Conservation (phyloP, 2,113 vertebrate genomes). For the human (Homo sapiens) region GRCh38 chr4:80451501-80452000, state of each 20-base stretch:
- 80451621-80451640: background rate
- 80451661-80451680: background rate
- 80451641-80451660: background rate
- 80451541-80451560: background rate
- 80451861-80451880: background rate
- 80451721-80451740: background rate
- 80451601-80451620: background rate
- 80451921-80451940: background rate
- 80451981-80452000: background rate
- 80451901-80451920: background rate
- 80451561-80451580: background rate
- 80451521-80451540: background rate
- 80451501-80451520: background rate
- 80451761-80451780: background rate
- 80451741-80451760: background rate
- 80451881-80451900: background rate
- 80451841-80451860: background rate
- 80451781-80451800: background rate
- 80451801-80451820: background rate
- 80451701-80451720: background rate
- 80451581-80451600: background rate
- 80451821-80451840: background rate
- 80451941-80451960: background rate
- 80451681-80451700: background rate
- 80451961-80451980: background rate